Evolutionary conservation across 2,888 invertebrate species (phyloP).

Genomic region (Cerastis rubricosa): DNA sequence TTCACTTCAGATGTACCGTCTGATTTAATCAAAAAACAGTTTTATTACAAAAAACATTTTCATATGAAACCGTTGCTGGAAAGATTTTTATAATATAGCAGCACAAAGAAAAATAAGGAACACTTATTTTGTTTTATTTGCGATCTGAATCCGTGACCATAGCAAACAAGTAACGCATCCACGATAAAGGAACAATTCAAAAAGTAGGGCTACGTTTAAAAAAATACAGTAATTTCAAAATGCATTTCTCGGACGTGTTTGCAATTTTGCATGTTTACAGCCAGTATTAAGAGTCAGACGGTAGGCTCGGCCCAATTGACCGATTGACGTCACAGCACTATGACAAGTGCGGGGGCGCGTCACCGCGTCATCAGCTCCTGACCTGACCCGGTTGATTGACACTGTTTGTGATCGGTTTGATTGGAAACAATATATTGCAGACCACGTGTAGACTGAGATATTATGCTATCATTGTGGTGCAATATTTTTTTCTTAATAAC

Average conservation of each 20-base stretch:
- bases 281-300: conserved; percentile 7
- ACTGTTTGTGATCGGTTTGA: conserved; percentile 25
- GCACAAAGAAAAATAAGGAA: no score
- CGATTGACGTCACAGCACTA: conserved; percentile 45
- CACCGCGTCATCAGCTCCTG: conserved; percentile 41
- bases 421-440: conserved; percentile 31
- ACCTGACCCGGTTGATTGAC: conserved; percentile 53
- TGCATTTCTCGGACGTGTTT: neutral
- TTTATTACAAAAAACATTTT: no score
- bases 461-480: neutral
- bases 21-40: no score
- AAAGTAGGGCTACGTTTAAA: no score
- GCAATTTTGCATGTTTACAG: conserved; percentile 22
- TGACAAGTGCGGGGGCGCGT: conserved; percentile 44
- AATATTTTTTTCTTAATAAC: no score
- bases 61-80: no score
- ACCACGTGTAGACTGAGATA: neutral
- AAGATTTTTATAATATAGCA: no score
- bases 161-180: no score
- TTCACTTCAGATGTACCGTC: no score
- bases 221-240: neutral
- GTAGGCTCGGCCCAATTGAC: conserved; percentile 33
- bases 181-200: no score
- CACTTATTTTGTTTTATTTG: no score
- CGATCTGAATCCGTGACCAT: no score